Percentiles rank a stretch among this genome's conserved stretches.
Evolutionary conservation across 1,140 invertebrate genomes (phyloP).

Genomic region (Drosophila grimshawi): DNA sequence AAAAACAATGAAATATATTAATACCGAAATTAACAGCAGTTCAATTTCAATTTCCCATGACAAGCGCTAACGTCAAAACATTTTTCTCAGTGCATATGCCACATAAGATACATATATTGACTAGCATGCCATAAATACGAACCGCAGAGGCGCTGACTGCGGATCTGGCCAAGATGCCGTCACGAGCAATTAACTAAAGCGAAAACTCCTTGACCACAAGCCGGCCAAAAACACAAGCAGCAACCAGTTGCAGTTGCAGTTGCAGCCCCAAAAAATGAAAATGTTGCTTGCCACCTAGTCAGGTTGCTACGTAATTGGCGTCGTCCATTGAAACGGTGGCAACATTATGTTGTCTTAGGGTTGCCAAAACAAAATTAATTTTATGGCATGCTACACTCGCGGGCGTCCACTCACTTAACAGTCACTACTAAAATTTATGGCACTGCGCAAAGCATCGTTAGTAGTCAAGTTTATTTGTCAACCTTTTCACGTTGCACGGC

Average conservation of each 20-base stretch:
- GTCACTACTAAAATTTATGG: slow-evolving; percentile 56
- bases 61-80: not conserved
- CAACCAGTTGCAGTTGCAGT: slow-evolving; percentile 17
- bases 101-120: slow-evolving; percentile 36
- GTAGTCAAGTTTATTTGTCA: slow-evolving; percentile 63
- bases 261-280: slow-evolving; percentile 25
- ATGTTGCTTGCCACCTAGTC: slow-evolving; percentile 56
- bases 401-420: slow-evolving; percentile 13
- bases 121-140: slow-evolving; percentile 58
- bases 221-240: slow-evolving; percentile 20
- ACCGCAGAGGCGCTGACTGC: not conserved
- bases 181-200: slow-evolving; percentile 80
- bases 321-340: slow-evolving; percentile 56
- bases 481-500: slow-evolving; percentile 33
- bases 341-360: slow-evolving; percentile 51
- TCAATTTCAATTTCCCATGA: too few species aligned
- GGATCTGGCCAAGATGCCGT: slow-evolving; percentile 59
- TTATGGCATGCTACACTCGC: slow-evolving; percentile 60
- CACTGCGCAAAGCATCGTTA: slow-evolving; percentile 47
- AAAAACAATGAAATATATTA: not conserved
- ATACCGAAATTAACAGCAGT: not conserved
- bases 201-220: slow-evolving; percentile 77
- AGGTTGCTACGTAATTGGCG: slow-evolving; percentile 53
- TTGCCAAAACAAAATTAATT: slow-evolving; percentile 73
- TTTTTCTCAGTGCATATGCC: slow-evolving; percentile 40